These are phyloP conservation scores for Cyaniris semiargus DNA, from an alignment of 2,888 invertebrate species.

Conservation along the genomic window DNA sequence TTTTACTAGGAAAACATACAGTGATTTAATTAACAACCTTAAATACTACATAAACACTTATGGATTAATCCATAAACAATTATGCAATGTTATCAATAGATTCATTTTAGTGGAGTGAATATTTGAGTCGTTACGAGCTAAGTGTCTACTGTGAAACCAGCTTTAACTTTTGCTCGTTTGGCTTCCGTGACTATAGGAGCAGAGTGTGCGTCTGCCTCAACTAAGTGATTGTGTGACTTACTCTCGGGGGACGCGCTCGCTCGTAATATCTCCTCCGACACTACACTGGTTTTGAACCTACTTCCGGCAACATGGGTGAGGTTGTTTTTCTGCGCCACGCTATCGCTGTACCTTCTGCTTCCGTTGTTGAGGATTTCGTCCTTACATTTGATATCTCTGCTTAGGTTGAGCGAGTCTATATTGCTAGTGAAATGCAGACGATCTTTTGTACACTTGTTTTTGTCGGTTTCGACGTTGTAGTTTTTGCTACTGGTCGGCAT, in stretches of 20 bases:
- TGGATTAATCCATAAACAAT: too few relatives aligned
- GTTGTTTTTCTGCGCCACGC: slow-evolving; percentile 63
- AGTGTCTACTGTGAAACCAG: slow-evolving; percentile 65
- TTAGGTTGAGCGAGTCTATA: slow-evolving; percentile 57
- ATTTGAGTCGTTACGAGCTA: slow-evolving; percentile 35
- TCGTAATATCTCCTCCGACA: slow-evolving; percentile 58
- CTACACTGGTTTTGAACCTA: slow-evolving; percentile 70
- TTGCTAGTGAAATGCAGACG: slow-evolving; percentile 49
- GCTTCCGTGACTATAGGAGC: slow-evolving; percentile 64
- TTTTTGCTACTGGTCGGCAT: slow-evolving; percentile 72
- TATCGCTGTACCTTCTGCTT: slow-evolving; percentile 67
- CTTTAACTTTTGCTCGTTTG: slow-evolving; percentile 57
- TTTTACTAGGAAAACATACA: too few relatives aligned
- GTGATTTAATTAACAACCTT: too few relatives aligned
- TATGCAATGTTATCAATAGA: neutral
- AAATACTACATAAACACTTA: too few relatives aligned
- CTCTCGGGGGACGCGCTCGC: slow-evolving; percentile 55
- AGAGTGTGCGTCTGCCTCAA: slow-evolving; percentile 42
- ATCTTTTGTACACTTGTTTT: slow-evolving; percentile 58
- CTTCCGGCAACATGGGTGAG: slow-evolving; percentile 54
- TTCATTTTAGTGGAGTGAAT: neutral
- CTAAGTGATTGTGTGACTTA: slow-evolving; percentile 50
- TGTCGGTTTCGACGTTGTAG: slow-evolving; percentile 61
- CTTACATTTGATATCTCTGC: slow-evolving; percentile 53
- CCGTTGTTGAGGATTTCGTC: slow-evolving; percentile 65